These are phyloP conservation scores for Onthophagus sagittarius DNA, from an alignment of 2,888 invertebrate genomes.

Conservation along the genomic window DNA sequence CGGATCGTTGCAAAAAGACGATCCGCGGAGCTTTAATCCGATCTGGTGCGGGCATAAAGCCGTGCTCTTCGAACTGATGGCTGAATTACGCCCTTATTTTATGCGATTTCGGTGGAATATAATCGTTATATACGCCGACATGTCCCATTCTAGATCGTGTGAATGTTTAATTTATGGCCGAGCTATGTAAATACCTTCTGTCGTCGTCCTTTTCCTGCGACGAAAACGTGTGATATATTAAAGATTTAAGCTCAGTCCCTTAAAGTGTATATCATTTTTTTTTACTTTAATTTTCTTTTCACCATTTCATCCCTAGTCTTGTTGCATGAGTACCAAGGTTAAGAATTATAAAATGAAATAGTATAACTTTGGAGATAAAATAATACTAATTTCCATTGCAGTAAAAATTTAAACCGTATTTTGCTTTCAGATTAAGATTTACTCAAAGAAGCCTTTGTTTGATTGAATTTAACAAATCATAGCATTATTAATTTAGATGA, in stretches of 20 bases:
- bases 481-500: too few relatives aligned
- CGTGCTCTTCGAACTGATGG: slow-evolving; percentile 10
- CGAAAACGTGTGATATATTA: neutral
- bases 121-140: slow-evolving; percentile 11
- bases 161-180: slow-evolving; percentile 8
- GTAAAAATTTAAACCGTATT: too few relatives aligned
- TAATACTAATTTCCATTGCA: too few relatives aligned
- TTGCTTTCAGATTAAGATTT: too few relatives aligned
- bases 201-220: neutral
- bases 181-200: slow-evolving; percentile 10
- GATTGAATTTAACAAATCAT: too few relatives aligned
- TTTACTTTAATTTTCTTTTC: too few relatives aligned
- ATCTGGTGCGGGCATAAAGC: neutral
- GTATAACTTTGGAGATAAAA: too few relatives aligned
- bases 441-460: too few relatives aligned
- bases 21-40: neutral
- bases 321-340: neutral
- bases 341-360: too few relatives aligned
- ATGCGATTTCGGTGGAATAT: slow-evolving; percentile 4
- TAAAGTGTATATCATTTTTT: neutral
- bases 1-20: neutral
- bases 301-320: neutral
- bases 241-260: neutral
- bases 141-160: slow-evolving; percentile 1
- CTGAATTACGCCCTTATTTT: slow-evolving; percentile 10